Conservation (phyloP, 2,797 vertebrate genomes). For the Sphenopsis melanotis region DNA sequence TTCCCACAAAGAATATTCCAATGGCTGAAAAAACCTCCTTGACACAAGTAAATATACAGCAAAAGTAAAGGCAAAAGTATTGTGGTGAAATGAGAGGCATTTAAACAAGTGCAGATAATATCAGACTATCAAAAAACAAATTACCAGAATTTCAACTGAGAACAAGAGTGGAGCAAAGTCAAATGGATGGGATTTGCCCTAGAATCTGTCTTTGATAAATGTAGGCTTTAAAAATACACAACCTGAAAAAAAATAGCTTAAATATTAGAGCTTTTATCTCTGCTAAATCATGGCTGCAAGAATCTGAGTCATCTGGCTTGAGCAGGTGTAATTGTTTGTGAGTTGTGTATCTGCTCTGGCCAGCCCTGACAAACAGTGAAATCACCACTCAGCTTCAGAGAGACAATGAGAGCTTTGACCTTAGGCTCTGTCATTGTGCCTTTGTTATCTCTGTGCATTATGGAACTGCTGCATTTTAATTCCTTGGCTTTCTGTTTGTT, state of each 20-base stretch:
- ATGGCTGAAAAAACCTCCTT: not conserved
- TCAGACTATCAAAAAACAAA: not conserved
- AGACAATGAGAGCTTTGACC: conserved; percentile 10
- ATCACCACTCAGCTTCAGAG: not conserved
- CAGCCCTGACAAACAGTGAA: not conserved
- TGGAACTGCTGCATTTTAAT: conserved; percentile 3
- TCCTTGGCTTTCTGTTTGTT: conserved; percentile 14
- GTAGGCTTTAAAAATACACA: conserved; percentile 19
- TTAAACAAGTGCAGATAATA: not conserved
- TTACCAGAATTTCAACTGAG: not conserved
- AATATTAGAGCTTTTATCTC: conserved; percentile 30
- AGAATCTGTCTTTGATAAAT: conserved; percentile 7
- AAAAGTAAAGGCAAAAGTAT: not conserved
- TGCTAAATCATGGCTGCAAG: not conserved
- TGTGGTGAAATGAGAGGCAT: not conserved
- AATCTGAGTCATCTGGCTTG: conserved; percentile 1
- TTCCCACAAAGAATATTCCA: not conserved
- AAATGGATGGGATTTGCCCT: not conserved
- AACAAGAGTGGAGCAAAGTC: not conserved
- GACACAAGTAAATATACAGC: not conserved
- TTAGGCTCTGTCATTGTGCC: conserved; percentile 32
- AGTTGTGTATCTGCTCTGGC: not conserved
- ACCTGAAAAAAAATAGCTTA: not conserved
- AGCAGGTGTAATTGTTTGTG: conserved; percentile 31
- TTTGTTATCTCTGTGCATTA: not conserved